A percentile compares a stretch with the other conserved stretches of the same genome.
Conservation (phyloP, 1,140 invertebrate genomes). For the Cephus cinctus region DNA sequence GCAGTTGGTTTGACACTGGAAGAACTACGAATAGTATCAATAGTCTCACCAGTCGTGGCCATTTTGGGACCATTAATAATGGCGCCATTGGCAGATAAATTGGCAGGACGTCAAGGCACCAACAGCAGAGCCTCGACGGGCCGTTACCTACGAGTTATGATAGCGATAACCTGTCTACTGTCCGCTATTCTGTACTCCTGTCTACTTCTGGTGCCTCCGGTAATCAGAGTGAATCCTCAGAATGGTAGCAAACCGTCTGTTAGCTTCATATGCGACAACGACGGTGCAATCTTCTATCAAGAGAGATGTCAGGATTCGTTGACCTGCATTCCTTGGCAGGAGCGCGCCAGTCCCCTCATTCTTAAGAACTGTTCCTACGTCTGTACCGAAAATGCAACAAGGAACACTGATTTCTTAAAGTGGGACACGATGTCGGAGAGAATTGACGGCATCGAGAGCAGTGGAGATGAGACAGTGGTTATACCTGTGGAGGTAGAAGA, state of each 20-base stretch:
- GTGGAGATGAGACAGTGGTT: too few species aligned
- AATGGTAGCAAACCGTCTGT: slow-evolving; percentile 61
- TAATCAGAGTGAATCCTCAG: slow-evolving; percentile 53
- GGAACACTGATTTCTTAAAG: slow-evolving; percentile 7
- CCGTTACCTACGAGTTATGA: slow-evolving; percentile 65
- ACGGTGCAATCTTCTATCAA: slow-evolving; percentile 67
- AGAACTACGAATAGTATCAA: slow-evolving; percentile 71
- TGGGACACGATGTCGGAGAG: slow-evolving; percentile 6
- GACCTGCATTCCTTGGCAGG: slow-evolving; percentile 65
- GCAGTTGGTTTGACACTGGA: slow-evolving; percentile 66
- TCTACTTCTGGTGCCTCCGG: slow-evolving; percentile 64
- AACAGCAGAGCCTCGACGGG: slow-evolving; percentile 46
- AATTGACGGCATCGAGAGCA: slow-evolving; percentile 2
- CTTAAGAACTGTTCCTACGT: slow-evolving; percentile 61
- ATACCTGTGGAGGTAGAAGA: too few species aligned
- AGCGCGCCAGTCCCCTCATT: slow-evolving; percentile 54
- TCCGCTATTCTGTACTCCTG: slow-evolving; percentile 67
- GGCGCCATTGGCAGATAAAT: slow-evolving; percentile 67
- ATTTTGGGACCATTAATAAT: slow-evolving; percentile 67
- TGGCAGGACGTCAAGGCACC: slow-evolving; percentile 53
- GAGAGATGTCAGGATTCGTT: slow-evolving; percentile 64
- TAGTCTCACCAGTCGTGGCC: slow-evolving; percentile 70
- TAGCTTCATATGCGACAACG: slow-evolving; percentile 66
- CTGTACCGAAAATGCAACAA: slow-evolving; percentile 44
- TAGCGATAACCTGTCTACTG: slow-evolving; percentile 65